Conservation (phyloP, 64 coral and sea anemone genomes). For the Porites australiensis region DNA sequence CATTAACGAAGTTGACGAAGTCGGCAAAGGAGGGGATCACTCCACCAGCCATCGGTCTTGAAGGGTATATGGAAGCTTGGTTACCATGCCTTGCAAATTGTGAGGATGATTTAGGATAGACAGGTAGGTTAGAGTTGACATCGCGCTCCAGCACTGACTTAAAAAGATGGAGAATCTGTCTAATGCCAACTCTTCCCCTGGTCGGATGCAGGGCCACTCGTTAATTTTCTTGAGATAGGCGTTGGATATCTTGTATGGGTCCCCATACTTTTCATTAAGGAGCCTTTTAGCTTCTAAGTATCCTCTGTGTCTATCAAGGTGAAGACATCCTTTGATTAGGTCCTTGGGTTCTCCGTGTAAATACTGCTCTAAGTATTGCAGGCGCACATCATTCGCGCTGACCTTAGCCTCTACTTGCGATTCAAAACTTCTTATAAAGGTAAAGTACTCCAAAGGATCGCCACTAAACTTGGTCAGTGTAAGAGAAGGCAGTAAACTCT, state of each 20-base stretch:
- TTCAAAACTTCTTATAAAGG: constrained; percentile 52
- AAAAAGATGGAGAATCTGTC: constrained; percentile 24
- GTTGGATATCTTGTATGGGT: constrained; percentile 62
- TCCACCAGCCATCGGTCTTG: constrained; percentile 54
- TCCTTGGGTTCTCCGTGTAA: constrained; percentile 67
- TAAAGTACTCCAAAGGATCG: constrained; percentile 56
- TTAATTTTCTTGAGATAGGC: constrained; percentile 51
- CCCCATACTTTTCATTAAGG: constrained; percentile 55
- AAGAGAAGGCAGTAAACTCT: constrained; percentile 33
- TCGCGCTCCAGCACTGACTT: not conserved
- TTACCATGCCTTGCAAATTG: constrained; percentile 62
- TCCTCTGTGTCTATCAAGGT: not conserved
- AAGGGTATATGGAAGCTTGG: constrained; percentile 35
- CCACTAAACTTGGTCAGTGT: constrained; percentile 42
- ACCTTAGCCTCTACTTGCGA: constrained; percentile 46
- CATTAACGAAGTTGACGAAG: not conserved
- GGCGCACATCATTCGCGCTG: constrained; percentile 23
- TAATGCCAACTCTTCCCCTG: constrained; percentile 30
- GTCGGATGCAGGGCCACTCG: constrained; percentile 39
- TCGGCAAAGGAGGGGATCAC: not conserved
- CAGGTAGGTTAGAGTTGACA: not conserved
- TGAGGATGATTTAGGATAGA: constrained; percentile 61
- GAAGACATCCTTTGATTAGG: constrained; percentile 63
- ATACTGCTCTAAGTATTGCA: constrained; percentile 69
- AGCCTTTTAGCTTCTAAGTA: constrained; percentile 19